Conservation (phyloP, 2,888 invertebrate genomes). For the Drosophila longiperda region DNA sequence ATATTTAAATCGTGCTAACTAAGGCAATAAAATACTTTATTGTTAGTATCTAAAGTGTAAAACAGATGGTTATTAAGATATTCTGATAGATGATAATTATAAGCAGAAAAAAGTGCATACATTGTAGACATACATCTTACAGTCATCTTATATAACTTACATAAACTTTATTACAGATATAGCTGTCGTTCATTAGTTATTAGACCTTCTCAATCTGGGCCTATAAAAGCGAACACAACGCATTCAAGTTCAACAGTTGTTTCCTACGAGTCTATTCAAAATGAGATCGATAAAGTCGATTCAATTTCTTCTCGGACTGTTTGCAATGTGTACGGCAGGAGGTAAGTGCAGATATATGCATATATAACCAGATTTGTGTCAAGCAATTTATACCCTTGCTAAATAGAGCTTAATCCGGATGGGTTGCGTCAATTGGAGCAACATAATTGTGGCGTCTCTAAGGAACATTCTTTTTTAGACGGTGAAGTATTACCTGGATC, state of each 20-base stretch:
- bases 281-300: slow-evolving; percentile 8
- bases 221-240: slow-evolving; percentile 5
- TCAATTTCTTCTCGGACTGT: neutral
- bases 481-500: neutral
- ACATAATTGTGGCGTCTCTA: slow-evolving; percentile 20
- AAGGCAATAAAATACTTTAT: too few species aligned
- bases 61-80: too few species aligned
- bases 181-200: neutral
- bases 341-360: neutral
- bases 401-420: slow-evolving; percentile 9
- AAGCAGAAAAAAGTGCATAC: too few species aligned
- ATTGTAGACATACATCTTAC: too few species aligned
- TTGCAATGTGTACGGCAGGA: neutral
- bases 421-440: slow-evolving; percentile 15
- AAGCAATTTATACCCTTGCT: neutral
- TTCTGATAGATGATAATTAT: too few species aligned
- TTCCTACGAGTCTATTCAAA: neutral
- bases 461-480: too few species aligned
- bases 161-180: too few species aligned
- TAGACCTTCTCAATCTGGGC: neutral
- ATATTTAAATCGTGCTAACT: too few species aligned
- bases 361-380: neutral
- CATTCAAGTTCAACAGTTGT: neutral
- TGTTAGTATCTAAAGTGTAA: too few species aligned
- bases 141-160: too few species aligned